Conservation (phyloP, 2,888 invertebrate genomes). For the Neoitamus cyanurus region DNA sequence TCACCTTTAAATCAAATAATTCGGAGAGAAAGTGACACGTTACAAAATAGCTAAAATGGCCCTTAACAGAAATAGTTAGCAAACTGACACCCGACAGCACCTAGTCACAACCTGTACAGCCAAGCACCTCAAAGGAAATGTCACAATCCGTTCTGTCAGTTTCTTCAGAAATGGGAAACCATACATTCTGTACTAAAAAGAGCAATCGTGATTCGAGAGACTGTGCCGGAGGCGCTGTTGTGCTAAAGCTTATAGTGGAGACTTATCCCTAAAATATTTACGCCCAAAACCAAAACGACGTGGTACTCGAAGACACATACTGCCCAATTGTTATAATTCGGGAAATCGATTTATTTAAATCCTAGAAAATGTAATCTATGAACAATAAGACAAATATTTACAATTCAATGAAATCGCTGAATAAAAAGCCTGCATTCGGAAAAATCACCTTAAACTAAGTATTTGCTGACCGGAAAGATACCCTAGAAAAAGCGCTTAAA, state of each 20-base stretch:
- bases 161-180: too few species aligned
- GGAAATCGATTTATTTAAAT: background rate
- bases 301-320: background rate
- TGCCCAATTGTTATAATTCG: background rate
- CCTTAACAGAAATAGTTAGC: background rate
- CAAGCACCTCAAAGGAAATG: background rate
- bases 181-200: too few species aligned
- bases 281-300: background rate
- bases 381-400: too few species aligned
- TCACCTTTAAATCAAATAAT: background rate
- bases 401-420: too few species aligned
- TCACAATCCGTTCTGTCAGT: background rate
- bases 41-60: background rate
- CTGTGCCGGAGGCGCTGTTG: too few species aligned
- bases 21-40: background rate
- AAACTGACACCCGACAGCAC: background rate
- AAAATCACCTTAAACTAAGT: too few species aligned
- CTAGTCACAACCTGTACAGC: background rate
- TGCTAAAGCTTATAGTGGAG: background rate
- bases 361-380: background rate
- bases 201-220: too few species aligned
- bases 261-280: too few species aligned
- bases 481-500: too few species aligned
- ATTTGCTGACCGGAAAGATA: too few species aligned
- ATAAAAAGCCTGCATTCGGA: too few species aligned